Percentiles rank a stretch among this genome's conserved stretches.
Evolutionary conservation across 2,888 invertebrate species (phyloP).

Genomic region (Alentia gelatinosa): DNA sequence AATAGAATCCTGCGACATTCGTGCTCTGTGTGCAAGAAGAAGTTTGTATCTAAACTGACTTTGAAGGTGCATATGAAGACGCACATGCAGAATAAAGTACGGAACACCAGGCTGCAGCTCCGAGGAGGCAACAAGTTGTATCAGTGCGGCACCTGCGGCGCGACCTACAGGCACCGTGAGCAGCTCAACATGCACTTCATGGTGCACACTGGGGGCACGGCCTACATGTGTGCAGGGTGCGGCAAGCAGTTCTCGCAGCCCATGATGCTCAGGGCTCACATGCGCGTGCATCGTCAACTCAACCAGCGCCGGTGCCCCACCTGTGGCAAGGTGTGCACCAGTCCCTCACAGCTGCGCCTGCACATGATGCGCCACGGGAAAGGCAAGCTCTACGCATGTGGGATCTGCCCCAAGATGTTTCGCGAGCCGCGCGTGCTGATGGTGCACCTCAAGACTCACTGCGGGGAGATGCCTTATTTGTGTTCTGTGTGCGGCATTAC

Average conservation of each 20-base stretch:
- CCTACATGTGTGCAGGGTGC: not conserved
- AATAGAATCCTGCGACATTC: not conserved
- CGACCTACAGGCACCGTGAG: not conserved
- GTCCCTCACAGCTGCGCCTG: conserved; percentile 16
- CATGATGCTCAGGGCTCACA: conserved; percentile 42
- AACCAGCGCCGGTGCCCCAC: conserved; percentile 33
- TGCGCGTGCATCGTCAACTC: conserved; percentile 5
- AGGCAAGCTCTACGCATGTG: conserved; percentile 21
- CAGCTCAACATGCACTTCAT: not conserved
- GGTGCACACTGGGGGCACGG: not conserved
- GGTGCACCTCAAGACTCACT: not conserved
- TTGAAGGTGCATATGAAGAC: conserved; percentile 17
- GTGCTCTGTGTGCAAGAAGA: not conserved
- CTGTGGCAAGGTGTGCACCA: conserved; percentile 44
- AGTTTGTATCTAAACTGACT: not conserved
- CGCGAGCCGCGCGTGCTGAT: conserved; percentile 3
- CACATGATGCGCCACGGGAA: conserved; percentile 37
- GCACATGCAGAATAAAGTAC: not conserved
- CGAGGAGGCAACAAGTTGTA: not conserved
- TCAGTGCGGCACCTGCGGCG: not conserved
- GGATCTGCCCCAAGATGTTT: conserved; percentile 43
- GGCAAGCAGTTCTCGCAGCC: conserved; percentile 27
- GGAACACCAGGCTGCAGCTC: not conserved
- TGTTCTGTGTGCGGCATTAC: not conserved
- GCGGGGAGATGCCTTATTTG: conserved; percentile 9